Conservation (phyloP, 1,140 invertebrate genomes). For the Anastrepha obliqua region DNA sequence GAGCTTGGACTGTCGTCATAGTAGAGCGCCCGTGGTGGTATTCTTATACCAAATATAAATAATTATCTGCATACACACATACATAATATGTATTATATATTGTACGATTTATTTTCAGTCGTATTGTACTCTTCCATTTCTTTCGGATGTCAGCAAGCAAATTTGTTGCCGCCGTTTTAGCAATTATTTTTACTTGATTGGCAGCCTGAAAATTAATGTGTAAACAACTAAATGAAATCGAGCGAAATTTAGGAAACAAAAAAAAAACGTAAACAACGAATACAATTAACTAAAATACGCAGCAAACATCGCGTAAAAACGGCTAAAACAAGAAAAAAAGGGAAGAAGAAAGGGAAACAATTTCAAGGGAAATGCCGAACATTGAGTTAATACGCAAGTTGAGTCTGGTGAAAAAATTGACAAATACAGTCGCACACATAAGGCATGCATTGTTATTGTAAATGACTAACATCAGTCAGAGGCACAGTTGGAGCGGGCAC, state of each 20-base stretch:
- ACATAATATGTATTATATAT: neutral
- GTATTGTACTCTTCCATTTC: neutral
- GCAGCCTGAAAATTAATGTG: conserved; percentile 18
- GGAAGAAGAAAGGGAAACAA: neutral
- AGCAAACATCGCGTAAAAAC: neutral
- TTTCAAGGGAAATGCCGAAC: neutral
- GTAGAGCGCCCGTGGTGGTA: neutral
- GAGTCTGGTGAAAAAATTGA: too few relatives aligned
- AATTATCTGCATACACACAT: neutral
- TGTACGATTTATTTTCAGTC: neutral
- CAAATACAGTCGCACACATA: too few relatives aligned
- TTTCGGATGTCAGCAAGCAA: neutral
- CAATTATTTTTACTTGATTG: conserved; percentile 34
- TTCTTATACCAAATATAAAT: too few relatives aligned
- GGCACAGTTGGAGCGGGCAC: too few relatives aligned
- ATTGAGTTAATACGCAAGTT: too few relatives aligned
- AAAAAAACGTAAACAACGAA: neutral
- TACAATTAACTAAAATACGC: conserved; percentile 4
- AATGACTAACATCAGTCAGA: too few relatives aligned
- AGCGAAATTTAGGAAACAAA: neutral
- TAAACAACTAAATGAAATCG: neutral
- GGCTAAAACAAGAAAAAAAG: neutral
- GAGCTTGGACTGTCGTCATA: neutral
- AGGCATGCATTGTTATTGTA: too few relatives aligned
- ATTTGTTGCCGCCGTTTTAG: conserved; percentile 2